Evolutionary conservation across 2,888 invertebrate species (phyloP), one percentile per base, ranked within the genome.

Genomic region (Archaeoteleia sp.): DNA sequence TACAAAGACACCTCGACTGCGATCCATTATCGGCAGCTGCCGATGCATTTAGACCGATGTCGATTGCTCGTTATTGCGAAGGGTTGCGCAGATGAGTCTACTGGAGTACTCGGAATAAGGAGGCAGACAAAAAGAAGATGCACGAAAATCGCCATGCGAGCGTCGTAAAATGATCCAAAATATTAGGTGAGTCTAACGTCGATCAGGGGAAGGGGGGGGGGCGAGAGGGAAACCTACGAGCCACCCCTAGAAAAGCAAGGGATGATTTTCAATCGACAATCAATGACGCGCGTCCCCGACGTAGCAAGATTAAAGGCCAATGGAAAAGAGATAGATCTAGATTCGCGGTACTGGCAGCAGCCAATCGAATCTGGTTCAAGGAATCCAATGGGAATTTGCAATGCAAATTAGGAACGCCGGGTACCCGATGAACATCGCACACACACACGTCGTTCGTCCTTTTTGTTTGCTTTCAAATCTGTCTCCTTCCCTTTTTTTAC

Each of bases 281-380:
- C 84, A 83, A 83, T 84, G 84, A 82, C 79, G 79, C 79, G 79
- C 78, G 73, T 71, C 73, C 72, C 72, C 67, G 55, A 27, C 29
- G 67, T 65, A 63, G 66, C 72, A 74, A 80, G 78, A 81, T 81
- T 81, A 81, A 80, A 82, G 78, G 77, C 80, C 79, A 80, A 80
- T 74, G 77, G 75, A 78, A 75, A 67, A 66, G 78, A 80, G 82
- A 82, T 81, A 80, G 84, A 84, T 83, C 82, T 83, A 83, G 84
- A 85, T 85, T 84, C 82, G 80, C 82, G 80, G 82, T 81, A 82
- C 74, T 75, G 78, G 78, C 75, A 74, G 72, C 77, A 78, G 78
- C 82, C 84, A 83, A 85, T 84, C 82, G 83, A 82, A 85, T 85
- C 82, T 85, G 82, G 84, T 85, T 84, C 84, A 85, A 84, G 84